Evolutionary conservation across 2,113 vertebrate genomes (phyloP), one percentile per base, ranked within the genome.

Genomic region (Cranoglanis bouderius): DNA sequence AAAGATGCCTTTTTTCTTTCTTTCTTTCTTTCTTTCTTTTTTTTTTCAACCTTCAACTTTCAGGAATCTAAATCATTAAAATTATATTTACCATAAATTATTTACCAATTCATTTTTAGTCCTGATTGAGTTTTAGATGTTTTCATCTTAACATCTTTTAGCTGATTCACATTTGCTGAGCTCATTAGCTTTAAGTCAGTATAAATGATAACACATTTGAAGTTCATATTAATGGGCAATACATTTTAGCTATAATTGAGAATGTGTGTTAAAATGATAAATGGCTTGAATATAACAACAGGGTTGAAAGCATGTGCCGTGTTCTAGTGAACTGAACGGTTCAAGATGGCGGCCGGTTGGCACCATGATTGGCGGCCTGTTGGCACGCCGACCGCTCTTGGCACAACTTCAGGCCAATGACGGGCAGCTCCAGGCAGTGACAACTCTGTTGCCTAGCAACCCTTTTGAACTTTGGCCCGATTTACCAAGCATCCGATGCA

Each of bases 401-500:
- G 91, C 89, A 89, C 88, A 86, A 87, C 91, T 92, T 88, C 89
- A 89, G 91, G 91, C 91, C 90, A 88, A 86, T 70, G 89, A 90
- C 91, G 89, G 88, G 88, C 90, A 90, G 91, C 91, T 88, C 88
- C 88, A 87, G 88, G 89, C 89, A 88, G 86, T 88, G 91, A 92
- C 88, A 84, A 90, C 88, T 87, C 89, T 92, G 91, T 92, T 92
- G 89, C 91, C 85, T 90, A 90, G 91, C 91, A 92, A 92, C 91
- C 88, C 84, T 46, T 35, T 88, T 92, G 91, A 92, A 92, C 91
- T 92, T 90, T 92, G 91, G 91, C 91, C 91, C 53, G 88, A 88
- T 91, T 91, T 85, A 49, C 85, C 57, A 61, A 88, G 84, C 88
- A 88, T 89, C 89, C 78, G 85, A 86, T 78, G 61, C 89, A 81